Conservation (phyloP, 2,113 vertebrate species). For the Hyperoodon ampullatus region DNA sequence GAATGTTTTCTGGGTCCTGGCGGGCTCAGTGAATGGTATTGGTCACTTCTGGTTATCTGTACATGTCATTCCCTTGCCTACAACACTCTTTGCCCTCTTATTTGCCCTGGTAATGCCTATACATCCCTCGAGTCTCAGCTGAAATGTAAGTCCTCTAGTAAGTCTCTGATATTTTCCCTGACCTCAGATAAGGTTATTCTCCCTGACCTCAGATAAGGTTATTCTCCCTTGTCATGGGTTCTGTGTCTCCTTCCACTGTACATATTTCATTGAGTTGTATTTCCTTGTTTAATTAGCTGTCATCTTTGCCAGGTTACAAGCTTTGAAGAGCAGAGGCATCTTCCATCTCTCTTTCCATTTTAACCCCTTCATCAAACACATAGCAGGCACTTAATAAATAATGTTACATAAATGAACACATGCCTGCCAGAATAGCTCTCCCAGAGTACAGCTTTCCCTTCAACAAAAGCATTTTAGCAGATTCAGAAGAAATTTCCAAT, state of each 20-base stretch:
- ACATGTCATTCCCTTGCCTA: neutral
- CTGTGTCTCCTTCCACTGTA: neutral
- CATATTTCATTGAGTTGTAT: neutral
- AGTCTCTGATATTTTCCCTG: neutral
- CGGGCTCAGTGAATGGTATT: neutral
- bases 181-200: neutral
- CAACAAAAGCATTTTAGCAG: neutral
- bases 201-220: neutral
- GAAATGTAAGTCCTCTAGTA: neutral
- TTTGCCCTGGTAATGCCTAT: neutral
- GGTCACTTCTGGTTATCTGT: neutral
- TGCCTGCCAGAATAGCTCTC: neutral
- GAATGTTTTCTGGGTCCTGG: neutral
- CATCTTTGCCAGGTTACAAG: neutral
- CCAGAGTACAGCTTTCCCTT: neutral
- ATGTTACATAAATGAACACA: neutral
- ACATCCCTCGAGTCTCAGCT: neutral
- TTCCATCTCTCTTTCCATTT: neutral
- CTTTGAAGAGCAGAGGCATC: neutral
- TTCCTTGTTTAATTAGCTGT: neutral
- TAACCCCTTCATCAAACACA: neutral
- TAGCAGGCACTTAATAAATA: neutral
- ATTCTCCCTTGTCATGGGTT: neutral
- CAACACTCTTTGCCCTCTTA: neutral
- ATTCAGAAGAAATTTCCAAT: neutral